A percentile compares a stretch with the other conserved stretches of the same genome.
phyloP scores from a whole-genome alignment of 2,888 invertebrate species.

The Crematogaster levior region DNA sequence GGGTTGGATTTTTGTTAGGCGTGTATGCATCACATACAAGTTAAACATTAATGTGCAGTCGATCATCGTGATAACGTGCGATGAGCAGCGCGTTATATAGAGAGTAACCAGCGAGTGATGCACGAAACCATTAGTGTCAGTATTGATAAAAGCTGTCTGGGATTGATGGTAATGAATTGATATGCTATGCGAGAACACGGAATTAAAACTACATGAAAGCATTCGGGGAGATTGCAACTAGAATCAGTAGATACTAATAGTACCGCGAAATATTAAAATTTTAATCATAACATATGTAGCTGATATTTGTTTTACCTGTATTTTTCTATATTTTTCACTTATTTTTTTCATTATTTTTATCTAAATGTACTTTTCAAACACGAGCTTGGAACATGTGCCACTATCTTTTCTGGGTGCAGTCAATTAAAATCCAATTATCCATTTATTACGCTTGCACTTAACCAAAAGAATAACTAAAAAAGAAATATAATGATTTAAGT shows the following conservation, averaged over 20 bases:
- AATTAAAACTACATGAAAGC: slow-evolving; percentile 30
- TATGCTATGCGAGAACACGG: background rate
- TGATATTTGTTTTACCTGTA: background rate
- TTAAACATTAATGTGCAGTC: slow-evolving; percentile 40
- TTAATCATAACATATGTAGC: background rate
- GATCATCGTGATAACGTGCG: slow-evolving; percentile 21
- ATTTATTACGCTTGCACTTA: background rate
- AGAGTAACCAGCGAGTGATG: slow-evolving; percentile 31
- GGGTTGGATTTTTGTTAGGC: background rate
- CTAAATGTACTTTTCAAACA: background rate
- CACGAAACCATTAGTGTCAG: slow-evolving; percentile 19
- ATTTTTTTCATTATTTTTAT: background rate
- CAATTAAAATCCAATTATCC: background rate
- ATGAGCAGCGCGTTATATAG: slow-evolving; percentile 17
- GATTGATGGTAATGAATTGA: slow-evolving; percentile 36
- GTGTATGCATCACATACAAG: background rate
- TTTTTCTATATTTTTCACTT: background rate
- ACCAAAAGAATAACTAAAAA: background rate
- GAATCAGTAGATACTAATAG: background rate
- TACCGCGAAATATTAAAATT: background rate
- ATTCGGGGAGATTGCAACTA: background rate
- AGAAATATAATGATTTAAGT: background rate
- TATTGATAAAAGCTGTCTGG: slow-evolving; percentile 34
- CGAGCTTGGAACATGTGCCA: too few relatives aligned
- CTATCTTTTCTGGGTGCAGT: background rate